Conservation (phyloP, 2,888 invertebrate genomes). For the Sisyra terminalis region DNA sequence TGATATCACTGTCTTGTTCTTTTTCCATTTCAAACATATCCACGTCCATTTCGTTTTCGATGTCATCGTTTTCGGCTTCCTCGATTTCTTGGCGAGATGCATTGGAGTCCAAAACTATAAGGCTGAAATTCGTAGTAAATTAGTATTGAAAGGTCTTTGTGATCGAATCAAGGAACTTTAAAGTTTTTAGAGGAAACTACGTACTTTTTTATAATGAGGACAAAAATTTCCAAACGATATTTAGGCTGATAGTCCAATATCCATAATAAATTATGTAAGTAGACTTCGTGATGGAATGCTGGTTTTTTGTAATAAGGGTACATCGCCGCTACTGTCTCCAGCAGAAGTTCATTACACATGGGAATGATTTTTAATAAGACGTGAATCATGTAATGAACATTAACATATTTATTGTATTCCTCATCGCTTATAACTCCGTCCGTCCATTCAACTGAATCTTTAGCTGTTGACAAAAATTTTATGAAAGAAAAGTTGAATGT, state of each 20-base stretch:
- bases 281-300: constrained; percentile 52
- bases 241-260: constrained; percentile 58
- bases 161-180: constrained; percentile 1
- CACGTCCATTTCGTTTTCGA: constrained; percentile 15
- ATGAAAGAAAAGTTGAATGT: constrained; percentile 6
- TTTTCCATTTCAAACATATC: constrained; percentile 43
- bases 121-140: constrained; percentile 29
- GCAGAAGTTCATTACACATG: constrained; percentile 41
- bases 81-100: constrained; percentile 36
- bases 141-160: neutral
- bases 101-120: constrained; percentile 60
- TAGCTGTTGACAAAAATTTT: constrained; percentile 18
- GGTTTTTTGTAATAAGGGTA: constrained; percentile 67
- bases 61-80: constrained; percentile 28
- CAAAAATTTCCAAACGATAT: constrained; percentile 49
- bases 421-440: constrained; percentile 38
- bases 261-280: constrained; percentile 61
- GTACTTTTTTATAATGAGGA: constrained; percentile 62
- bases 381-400: constrained; percentile 37
- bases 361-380: constrained; percentile 34
- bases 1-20: constrained; percentile 14
- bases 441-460: constrained; percentile 37
- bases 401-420: constrained; percentile 37
- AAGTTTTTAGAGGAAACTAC: constrained; percentile 15
- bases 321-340: constrained; percentile 41